Evolutionary conservation across 2,888 invertebrate genomes (phyloP).

Genomic region (Brachynemurus nebulosus): DNA sequence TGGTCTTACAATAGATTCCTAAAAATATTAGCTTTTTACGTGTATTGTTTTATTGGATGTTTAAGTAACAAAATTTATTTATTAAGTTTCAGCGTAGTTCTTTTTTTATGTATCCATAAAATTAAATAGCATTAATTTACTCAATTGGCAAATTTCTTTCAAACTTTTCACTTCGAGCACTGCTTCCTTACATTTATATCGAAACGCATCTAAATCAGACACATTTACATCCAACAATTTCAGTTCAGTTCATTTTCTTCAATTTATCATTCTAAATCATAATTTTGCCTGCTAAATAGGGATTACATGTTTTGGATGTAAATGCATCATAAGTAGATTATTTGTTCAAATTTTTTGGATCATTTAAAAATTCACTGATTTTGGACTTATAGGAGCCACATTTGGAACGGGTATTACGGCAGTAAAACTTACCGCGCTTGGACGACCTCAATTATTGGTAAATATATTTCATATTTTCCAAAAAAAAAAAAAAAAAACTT

Average conservation of each 20-base stretch:
- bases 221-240: neutral
- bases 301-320: neutral
- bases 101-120: too few species aligned
- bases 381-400: slow-evolving; percentile 60
- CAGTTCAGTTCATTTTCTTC: neutral
- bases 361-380: slow-evolving; percentile 6
- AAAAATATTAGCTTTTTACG: too few species aligned
- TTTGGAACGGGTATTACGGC: slow-evolving; percentile 94
- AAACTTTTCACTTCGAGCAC: too few species aligned
- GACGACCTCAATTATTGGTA: slow-evolving; percentile 91
- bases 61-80: too few species aligned
- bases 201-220: neutral
- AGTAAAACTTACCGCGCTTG: slow-evolving; percentile 92
- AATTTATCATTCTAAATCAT: neutral
- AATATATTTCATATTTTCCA: slow-evolving; percentile 21
- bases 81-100: too few species aligned
- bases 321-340: neutral
- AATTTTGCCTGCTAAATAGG: neutral
- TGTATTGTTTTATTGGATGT: too few species aligned
- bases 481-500: too few species aligned
- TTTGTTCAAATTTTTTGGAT: neutral
- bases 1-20: too few species aligned
- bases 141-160: too few species aligned
- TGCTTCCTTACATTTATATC: neutral
- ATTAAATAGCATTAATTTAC: too few species aligned